Base-by-base conservation (phyloP, 2,888 invertebrate genomes). In the Periphyllus acericola region DNA sequence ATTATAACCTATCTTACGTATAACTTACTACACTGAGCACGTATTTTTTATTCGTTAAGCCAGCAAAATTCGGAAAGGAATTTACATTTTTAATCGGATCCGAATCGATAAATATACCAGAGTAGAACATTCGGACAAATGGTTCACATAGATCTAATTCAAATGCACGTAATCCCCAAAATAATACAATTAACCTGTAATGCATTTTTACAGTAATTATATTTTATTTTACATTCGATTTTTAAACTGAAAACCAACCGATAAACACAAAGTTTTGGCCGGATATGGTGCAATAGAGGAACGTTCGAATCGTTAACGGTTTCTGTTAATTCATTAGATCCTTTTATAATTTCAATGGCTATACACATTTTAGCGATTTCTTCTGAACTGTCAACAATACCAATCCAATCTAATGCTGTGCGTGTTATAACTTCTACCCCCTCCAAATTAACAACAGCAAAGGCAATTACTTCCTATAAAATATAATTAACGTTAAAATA, bases 101-200 rank as follows among this genome's bases (percentile, higher is more conserved):
- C 1, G 87, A 87, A 21, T 87, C 80, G 17, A 81, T 21, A 5
- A 25, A 32, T 17, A 29, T 40, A 40, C n/a, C 74, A 9, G 87
- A 87, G 29, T 80, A 87, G 9, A 72, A 40, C 46, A 81, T 74
- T 21, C 80, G 80, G 32, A 81, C 74, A n/a, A 74, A 87, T 17
- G 80, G 87, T 46, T 81, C 60, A 9, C 21, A 46, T 5, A 80
- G n/a, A 60, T 32, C 36, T 29, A 21, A 19, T 32, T 81, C 66
- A 0, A 74, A 60, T n/a, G 81, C 52, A 9, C 87, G 71, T 29
- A 87, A 72, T 29, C 87, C 87, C 87, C 87, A 87, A 81, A 81
- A 87, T 1, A 87, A 17, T 32, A 87, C 46, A 17, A 40, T 32
- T 66, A 87, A 34, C n/a, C 87, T 87, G 32, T 40, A 66, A 76